Evolutionary conservation across 2,797 vertebrate genomes (phyloP).

Genomic region (Cryptoprocta ferox): DNA sequence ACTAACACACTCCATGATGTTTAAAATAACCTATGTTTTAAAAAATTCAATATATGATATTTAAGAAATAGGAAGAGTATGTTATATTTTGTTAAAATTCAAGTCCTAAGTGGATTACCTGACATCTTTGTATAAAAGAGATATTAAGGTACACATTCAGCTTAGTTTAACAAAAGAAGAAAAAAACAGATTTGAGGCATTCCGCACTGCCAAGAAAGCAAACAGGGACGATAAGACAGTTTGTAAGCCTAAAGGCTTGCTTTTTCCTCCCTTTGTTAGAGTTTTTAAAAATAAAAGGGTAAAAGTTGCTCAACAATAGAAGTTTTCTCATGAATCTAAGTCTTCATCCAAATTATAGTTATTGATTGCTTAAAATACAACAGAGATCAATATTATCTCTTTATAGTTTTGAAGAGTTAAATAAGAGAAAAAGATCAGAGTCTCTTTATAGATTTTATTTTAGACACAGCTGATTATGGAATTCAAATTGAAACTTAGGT

Average conservation of each 20-base stretch:
- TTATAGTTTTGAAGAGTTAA: slow-evolving; percentile 37
- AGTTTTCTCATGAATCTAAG: background rate
- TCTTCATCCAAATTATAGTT: slow-evolving; percentile 33
- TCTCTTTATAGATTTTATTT: slow-evolving; percentile 33
- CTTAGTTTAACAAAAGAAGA: slow-evolving; percentile 34
- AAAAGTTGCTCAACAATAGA: background rate
- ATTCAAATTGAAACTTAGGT: slow-evolving; percentile 26
- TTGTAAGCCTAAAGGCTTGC: background rate
- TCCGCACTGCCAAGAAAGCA: background rate
- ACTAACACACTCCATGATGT: background rate
- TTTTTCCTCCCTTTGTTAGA: slow-evolving; percentile 2
- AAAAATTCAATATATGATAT: background rate
- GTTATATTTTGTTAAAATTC: slow-evolving; percentile 41
- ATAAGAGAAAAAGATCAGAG: background rate
- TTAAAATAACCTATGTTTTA: background rate
- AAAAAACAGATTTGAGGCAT: background rate
- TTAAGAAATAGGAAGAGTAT: background rate
- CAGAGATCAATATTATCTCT: background rate
- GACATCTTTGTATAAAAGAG: background rate
- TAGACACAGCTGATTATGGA: background rate
- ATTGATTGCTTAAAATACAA: slow-evolving; percentile 50
- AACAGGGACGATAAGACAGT: background rate
- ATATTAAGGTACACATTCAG: slow-evolving; percentile 10
- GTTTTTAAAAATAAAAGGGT: background rate
- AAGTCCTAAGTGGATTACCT: background rate